A percentile compares a stretch with the other conserved stretches of the same genome.
These are phyloP conservation scores for Cichlasoma orientale DNA, from an alignment of 2,797 vertebrate species.

Conservation along the genomic window DNA sequence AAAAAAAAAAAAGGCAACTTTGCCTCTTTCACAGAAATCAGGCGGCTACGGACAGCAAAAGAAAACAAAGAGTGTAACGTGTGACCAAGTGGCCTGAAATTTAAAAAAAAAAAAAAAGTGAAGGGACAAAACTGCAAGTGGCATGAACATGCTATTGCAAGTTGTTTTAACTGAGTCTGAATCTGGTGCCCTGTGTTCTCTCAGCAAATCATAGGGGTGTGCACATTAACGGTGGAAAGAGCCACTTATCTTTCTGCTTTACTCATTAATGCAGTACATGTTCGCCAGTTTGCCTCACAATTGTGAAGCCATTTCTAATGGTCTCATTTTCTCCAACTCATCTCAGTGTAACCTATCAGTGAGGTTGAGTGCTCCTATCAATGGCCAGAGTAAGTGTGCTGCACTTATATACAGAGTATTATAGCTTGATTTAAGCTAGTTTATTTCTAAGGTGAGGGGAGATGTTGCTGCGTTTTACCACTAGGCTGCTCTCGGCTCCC, in stretches of 20 bases:
- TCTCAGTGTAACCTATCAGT: neutral
- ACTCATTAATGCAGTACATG: constrained; percentile 7
- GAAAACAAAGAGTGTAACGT: neutral
- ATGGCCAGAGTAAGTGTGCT: neutral
- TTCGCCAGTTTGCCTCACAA: neutral
- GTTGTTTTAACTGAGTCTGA: neutral
- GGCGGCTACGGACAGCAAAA: neutral
- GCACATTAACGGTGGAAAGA: neutral
- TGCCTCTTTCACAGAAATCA: neutral
- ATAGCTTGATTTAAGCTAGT: constrained; percentile 8
- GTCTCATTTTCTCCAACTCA: neutral
- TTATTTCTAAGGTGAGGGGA: neutral
- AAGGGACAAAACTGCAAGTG: neutral
- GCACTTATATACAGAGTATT: neutral
- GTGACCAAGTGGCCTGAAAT: neutral
- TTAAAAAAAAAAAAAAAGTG: neutral
- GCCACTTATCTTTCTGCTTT: neutral
- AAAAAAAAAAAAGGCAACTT: neutral
- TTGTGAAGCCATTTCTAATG: neutral
- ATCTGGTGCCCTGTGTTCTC: neutral
- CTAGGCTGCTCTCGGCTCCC: constrained; percentile 23
- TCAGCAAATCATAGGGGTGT: neutral
- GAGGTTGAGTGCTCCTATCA: constrained; percentile 8
- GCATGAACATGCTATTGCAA: neutral
- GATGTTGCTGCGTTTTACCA: constrained; percentile 27